Evolutionary conservation across 37 sponge, comb jelly and placozoan species (phyloP).

Genomic region (Amphimedon queenslandica): DNA sequence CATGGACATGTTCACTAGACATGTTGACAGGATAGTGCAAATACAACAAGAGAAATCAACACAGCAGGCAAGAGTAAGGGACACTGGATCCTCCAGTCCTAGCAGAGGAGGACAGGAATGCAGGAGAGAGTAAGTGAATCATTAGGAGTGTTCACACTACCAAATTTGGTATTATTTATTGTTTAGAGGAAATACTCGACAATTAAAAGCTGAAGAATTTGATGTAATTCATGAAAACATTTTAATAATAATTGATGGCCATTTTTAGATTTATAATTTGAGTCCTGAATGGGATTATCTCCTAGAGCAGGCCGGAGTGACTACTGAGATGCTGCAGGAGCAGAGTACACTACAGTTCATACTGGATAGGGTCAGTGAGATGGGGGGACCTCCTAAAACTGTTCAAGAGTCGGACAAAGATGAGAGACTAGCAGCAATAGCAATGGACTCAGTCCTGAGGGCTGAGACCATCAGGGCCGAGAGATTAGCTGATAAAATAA

Average conservation of each 20-base stretch:
- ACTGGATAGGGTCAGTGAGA: constrained; percentile 33
- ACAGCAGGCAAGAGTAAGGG: background rate
- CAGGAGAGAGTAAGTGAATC: background rate
- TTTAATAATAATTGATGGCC: background rate
- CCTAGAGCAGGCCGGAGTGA: constrained; percentile 57
- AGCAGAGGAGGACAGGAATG: constrained; percentile 1
- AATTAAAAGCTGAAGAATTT: constrained; percentile 44
- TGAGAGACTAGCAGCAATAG: constrained; percentile 38
- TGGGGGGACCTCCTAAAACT: constrained; percentile 40
- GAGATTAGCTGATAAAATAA: constrained; percentile 34
- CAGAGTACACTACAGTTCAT: constrained; percentile 39
- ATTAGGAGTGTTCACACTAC: background rate
- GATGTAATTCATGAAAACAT: constrained; percentile 27
- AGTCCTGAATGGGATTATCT: constrained; percentile 57
- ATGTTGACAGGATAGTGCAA: constrained; percentile 33
- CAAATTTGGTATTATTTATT: background rate
- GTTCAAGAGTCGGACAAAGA: background rate
- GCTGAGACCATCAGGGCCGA: constrained; percentile 28
- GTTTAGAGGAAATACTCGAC: constrained; percentile 4
- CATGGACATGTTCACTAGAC: constrained; percentile 25
- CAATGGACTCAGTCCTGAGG: constrained; percentile 25
- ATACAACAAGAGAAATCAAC: constrained; percentile 35
- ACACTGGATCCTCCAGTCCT: background rate
- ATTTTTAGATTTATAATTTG: constrained; percentile 28
- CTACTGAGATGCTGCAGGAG: constrained; percentile 36